Percentiles rank a stretch among this genome's conserved stretches.
phyloP scores from a whole-genome alignment of 2,888 invertebrate genomes.

The Aradus depressus region DNA sequence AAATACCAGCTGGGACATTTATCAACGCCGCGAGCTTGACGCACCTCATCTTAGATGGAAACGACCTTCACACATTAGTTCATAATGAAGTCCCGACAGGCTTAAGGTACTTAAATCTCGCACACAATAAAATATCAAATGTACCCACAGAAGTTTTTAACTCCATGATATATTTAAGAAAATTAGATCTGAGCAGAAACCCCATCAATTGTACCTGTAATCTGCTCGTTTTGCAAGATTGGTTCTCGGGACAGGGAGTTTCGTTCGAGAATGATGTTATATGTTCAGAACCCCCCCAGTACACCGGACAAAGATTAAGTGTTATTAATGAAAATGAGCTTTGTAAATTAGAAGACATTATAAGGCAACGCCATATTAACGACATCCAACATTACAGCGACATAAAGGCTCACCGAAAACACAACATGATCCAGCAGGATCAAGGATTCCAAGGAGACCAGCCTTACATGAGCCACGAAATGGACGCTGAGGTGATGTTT shows the following conservation, averaged over 20 bases:
- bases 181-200: conserved; percentile 29
- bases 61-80: conserved; percentile 26
- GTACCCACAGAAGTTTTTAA: conserved; percentile 28
- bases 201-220: conserved; percentile 30
- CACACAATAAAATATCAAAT: conserved; percentile 28
- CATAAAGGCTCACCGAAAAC: conserved; percentile 12
- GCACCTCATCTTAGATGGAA: conserved; percentile 27
- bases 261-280: conserved; percentile 26
- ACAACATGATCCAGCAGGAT: conserved; percentile 13
- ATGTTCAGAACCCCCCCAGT: conserved; percentile 25
- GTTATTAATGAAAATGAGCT: conserved; percentile 28
- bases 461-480: conserved; percentile 15
- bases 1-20: conserved; percentile 26
- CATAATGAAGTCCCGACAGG: conserved; percentile 27
- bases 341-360: conserved; percentile 23
- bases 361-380: conserved; percentile 14
- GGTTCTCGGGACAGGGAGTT: conserved; percentile 27
- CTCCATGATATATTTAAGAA: conserved; percentile 25
- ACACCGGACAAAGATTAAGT: conserved; percentile 25
- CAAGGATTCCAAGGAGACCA: conserved; percentile 16
- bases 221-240: conserved; percentile 28
- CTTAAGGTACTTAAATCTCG: conserved; percentile 28
- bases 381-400: conserved; percentile 9
- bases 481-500: conserved; percentile 21
- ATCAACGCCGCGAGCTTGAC: conserved; percentile 23